These are phyloP conservation scores for Bellardia pandia DNA, from an alignment of 2,888 invertebrate species.

Conservation along the genomic window DNA sequence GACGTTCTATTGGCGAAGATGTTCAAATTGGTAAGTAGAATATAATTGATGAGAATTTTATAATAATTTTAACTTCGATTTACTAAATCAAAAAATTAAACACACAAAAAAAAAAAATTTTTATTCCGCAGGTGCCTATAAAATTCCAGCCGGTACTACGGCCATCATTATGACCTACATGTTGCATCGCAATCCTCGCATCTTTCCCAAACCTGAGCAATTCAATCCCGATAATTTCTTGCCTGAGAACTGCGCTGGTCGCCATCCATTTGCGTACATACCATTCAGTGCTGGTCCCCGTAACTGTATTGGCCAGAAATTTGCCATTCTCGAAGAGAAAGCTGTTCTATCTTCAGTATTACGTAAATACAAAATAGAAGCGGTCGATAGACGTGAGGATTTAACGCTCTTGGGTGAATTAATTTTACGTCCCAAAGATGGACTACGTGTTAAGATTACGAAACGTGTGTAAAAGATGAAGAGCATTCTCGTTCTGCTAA, in stretches of 20 bases:
- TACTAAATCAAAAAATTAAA: not conserved
- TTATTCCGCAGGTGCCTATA: constrained; percentile 79
- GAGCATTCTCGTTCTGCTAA: not conserved
- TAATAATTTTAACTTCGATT: not conserved
- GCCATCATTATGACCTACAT: constrained; percentile 87
- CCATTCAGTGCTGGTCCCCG: constrained; percentile 90
- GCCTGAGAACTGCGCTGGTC: constrained; percentile 86
- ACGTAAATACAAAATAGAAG: constrained; percentile 85
- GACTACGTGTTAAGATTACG: constrained; percentile 85
- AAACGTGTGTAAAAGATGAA: constrained; percentile 76
- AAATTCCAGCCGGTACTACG: constrained; percentile 84
- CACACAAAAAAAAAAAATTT: too few relatives aligned
- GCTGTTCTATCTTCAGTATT: constrained; percentile 86
- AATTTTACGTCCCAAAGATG: constrained; percentile 86
- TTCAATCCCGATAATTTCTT: constrained; percentile 90
- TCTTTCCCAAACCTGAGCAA: constrained; percentile 88
- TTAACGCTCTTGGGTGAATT: constrained; percentile 86
- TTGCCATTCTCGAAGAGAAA: constrained; percentile 86
- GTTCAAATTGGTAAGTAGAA: constrained; percentile 85
- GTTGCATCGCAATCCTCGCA: constrained; percentile 87
- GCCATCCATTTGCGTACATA: constrained; percentile 88
- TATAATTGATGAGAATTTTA: not conserved
- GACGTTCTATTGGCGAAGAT: constrained; percentile 86
- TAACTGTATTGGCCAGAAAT: constrained; percentile 86
- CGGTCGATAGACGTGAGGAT: constrained; percentile 86